These are phyloP conservation scores for Oreocharis arfaki DNA, from an alignment of 2,113 vertebrate genomes.

Conservation along the genomic window DNA sequence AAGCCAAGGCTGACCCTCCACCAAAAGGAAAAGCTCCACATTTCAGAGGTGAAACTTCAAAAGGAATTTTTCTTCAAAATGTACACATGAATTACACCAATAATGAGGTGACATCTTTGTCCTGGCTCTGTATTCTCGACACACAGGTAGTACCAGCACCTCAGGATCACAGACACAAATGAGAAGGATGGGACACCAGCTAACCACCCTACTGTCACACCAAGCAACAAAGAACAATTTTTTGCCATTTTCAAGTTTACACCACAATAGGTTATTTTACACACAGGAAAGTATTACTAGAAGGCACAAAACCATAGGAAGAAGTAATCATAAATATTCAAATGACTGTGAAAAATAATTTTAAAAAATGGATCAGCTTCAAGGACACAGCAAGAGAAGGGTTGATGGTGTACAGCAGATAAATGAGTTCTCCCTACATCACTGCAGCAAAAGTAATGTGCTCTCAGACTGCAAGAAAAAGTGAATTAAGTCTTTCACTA, in stretches of 20 bases:
- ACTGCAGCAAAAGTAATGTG: neutral
- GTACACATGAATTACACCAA: rapidly evolving
- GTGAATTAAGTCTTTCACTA: neutral
- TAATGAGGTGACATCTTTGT: neutral
- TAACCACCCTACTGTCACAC: neutral
- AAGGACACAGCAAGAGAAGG: neutral
- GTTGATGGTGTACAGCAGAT: neutral
- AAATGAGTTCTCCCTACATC: neutral
- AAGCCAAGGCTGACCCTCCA: neutral
- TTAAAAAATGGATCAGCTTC: neutral
- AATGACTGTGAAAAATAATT: neutral
- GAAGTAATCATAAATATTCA: neutral
- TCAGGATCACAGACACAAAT: neutral
- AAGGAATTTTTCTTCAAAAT: neutral
- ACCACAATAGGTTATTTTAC: neutral
- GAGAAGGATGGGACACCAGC: neutral
- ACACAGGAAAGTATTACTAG: neutral
- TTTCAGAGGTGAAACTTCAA: neutral
- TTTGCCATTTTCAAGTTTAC: neutral
- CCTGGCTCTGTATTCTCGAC: neutral
- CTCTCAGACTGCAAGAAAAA: neutral
- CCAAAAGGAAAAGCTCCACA: neutral
- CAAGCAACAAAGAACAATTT: neutral
- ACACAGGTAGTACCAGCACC: neutral
- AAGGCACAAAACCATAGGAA: neutral